phyloP scores from a whole-genome alignment of 2,888 invertebrate species.

The Diarsia dahlii region DNA sequence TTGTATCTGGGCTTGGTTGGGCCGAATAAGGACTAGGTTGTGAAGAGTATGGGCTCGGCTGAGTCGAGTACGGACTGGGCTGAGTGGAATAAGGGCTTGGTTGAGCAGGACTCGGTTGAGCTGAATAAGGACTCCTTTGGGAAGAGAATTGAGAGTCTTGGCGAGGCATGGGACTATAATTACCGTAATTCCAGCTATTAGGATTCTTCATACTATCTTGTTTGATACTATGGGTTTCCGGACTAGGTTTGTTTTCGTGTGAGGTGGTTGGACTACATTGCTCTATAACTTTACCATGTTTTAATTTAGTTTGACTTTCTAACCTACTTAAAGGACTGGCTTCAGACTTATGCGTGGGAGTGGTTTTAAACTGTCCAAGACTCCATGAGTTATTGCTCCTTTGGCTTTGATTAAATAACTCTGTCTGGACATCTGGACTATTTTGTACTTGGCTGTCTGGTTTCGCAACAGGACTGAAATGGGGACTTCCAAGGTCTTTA shows the following conservation, averaged over 20 bases:
- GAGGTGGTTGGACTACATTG: constrained; percentile 89
- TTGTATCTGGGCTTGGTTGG: constrained; percentile 88
- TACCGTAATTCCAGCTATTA: constrained; percentile 86
- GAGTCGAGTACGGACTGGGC: constrained; percentile 86
- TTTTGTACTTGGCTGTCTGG: constrained; percentile 88
- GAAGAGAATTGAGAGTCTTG: constrained; percentile 86
- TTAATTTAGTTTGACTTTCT: constrained; percentile 84
- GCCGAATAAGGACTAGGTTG: constrained; percentile 88
- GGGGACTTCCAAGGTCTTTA: constrained; percentile 84
- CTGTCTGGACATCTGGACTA: constrained; percentile 84
- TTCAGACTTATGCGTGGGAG: constrained; percentile 87
- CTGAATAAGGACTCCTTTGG: constrained; percentile 88
- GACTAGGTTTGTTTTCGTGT: constrained; percentile 86
- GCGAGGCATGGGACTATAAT: constrained; percentile 87
- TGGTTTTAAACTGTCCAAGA: constrained; percentile 85
- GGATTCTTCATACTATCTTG: constrained; percentile 84
- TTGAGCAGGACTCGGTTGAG: constrained; percentile 87
- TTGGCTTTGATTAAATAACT: constrained; percentile 73
- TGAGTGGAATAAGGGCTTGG: constrained; percentile 88
- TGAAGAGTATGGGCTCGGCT: constrained; percentile 88
- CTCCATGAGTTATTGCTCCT: constrained; percentile 84
- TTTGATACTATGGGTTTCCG: constrained; percentile 81
- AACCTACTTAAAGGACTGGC: constrained; percentile 87
- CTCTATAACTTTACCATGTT: constrained; percentile 84
- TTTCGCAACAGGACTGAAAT: constrained; percentile 86